phyloP scores from a whole-genome alignment of 2,113 vertebrate species.

The Xiphophorus hellerii region DNA sequence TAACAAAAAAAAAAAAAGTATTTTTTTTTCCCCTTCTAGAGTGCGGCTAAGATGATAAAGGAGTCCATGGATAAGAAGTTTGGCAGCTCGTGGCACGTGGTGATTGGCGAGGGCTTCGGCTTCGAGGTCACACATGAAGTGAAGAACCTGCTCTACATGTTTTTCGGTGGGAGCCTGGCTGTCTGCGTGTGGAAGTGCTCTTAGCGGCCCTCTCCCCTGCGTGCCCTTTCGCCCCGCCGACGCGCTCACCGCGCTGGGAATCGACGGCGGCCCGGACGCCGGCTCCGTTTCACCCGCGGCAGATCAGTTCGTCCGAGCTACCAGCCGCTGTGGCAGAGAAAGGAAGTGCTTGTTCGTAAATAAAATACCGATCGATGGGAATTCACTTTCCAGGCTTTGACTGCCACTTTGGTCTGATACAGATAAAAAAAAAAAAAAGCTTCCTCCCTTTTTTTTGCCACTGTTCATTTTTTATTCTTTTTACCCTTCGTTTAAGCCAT shows the following conservation, averaged over 20 bases:
- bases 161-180: slow-evolving; percentile 93
- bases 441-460: slow-evolving; percentile 34
- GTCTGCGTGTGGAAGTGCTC: slow-evolving; percentile 99
- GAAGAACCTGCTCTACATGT: slow-evolving; percentile 98
- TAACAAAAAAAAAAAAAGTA: no score
- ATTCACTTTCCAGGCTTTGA: background rate
- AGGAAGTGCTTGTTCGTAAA: slow-evolving; percentile 4
- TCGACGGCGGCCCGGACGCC: slow-evolving; percentile 49
- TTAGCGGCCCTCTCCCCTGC: slow-evolving; percentile 73
- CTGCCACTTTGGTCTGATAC: slow-evolving; percentile 35
- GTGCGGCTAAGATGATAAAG: slow-evolving; percentile 98
- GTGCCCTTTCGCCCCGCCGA: slow-evolving; percentile 30
- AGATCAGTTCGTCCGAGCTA: slow-evolving; percentile 21
- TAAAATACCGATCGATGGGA: slow-evolving; percentile 26
- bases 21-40: slow-evolving; percentile 70
- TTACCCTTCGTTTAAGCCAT: slow-evolving; percentile 8
- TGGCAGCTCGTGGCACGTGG: slow-evolving; percentile 97
- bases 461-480: slow-evolving; percentile 13
- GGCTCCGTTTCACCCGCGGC: slow-evolving; percentile 25
- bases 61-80: slow-evolving; percentile 99
- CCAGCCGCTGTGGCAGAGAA: slow-evolving; percentile 28
- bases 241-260: slow-evolving; percentile 16
- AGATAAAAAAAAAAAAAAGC: slow-evolving; percentile 36
- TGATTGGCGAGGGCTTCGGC: slow-evolving; percentile 95
- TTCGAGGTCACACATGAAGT: slow-evolving; percentile 96